These are phyloP conservation scores for Ardeotis arabs DNA, from an alignment of 2,113 vertebrate species.

Conservation along the genomic window DNA sequence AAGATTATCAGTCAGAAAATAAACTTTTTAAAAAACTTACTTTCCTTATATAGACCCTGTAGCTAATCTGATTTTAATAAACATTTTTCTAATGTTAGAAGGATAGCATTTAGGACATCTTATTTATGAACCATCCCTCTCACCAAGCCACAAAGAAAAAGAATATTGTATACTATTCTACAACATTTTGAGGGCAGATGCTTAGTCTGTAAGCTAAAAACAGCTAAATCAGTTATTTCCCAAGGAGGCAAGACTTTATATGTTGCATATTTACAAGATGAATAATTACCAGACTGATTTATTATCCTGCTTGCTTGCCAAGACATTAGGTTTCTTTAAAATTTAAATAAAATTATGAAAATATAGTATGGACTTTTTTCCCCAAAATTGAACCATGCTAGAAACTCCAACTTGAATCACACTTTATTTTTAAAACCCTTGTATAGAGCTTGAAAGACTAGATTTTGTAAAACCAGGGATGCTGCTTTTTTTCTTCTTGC, in stretches of 20 bases:
- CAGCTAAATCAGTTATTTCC: background rate
- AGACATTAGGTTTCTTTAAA: background rate
- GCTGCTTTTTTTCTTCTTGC: background rate
- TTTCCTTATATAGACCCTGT: background rate
- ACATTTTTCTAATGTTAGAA: background rate
- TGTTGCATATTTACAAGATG: background rate
- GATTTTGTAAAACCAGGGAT: background rate
- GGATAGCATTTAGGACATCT: background rate
- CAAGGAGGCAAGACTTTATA: background rate
- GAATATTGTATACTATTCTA: background rate
- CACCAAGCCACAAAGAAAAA: background rate
- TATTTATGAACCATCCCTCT: background rate
- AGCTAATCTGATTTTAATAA: background rate
- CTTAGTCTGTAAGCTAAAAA: background rate
- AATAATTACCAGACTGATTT: background rate
- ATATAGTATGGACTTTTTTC: rapidly evolving
- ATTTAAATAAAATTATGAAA: background rate
- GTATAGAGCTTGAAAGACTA: rapidly evolving
- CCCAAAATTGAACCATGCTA: background rate
- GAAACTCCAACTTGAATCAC: background rate
- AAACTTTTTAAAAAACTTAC: background rate
- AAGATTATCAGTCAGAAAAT: conserved; percentile 18
- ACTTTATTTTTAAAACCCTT: background rate
- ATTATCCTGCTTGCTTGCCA: background rate
- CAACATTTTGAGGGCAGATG: background rate